Evolutionary conservation across 2,113 vertebrate species (phyloP).

Genomic region (Petrocephalus zakoni): DNA sequence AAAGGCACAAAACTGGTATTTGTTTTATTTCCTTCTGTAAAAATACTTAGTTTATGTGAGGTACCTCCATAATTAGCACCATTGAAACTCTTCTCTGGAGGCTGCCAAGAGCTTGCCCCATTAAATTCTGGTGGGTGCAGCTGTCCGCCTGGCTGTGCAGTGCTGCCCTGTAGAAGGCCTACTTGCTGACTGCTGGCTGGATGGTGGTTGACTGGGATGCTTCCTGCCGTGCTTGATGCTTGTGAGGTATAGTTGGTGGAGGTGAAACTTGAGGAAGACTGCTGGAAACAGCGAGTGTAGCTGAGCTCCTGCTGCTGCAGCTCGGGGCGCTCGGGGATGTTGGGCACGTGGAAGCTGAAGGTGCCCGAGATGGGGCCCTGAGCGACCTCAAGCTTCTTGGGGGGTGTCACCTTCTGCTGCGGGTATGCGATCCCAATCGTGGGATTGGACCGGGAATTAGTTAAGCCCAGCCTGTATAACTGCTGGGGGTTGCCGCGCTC

Average conservation of each 20-base stretch:
- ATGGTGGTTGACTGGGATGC: slow-evolving; percentile 51
- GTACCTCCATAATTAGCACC: slow-evolving; percentile 71
- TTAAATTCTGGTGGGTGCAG: slow-evolving; percentile 68
- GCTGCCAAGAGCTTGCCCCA: slow-evolving; percentile 69
- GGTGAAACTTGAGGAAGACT: slow-evolving; percentile 66
- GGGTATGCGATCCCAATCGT: slow-evolving; percentile 78
- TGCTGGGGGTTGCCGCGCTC: slow-evolving; percentile 73
- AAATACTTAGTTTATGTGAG: slow-evolving; percentile 64
- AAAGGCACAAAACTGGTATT: slow-evolving; percentile 48
- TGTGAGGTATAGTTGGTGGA: slow-evolving; percentile 85
- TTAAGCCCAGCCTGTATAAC: slow-evolving; percentile 74
- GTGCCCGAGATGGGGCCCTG: slow-evolving; percentile 57
- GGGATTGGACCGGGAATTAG: slow-evolving; percentile 68
- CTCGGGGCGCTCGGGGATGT: slow-evolving; percentile 62
- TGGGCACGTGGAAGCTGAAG: slow-evolving; percentile 72
- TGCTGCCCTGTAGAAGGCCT: slow-evolving; percentile 54
- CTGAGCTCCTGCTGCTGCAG: slow-evolving; percentile 68
- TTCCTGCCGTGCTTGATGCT: slow-evolving; percentile 52
- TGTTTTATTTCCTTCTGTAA: slow-evolving; percentile 64
- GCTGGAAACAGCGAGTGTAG: slow-evolving; percentile 73
- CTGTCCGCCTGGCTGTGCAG: slow-evolving; percentile 59
- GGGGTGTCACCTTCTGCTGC: slow-evolving; percentile 71
- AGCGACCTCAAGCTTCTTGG: slow-evolving; percentile 68
- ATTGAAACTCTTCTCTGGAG: slow-evolving; percentile 72
- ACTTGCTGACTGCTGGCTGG: slow-evolving; percentile 52